Conservation (phyloP, 2,113 vertebrate species). For the Nannospalax galili region DNA sequence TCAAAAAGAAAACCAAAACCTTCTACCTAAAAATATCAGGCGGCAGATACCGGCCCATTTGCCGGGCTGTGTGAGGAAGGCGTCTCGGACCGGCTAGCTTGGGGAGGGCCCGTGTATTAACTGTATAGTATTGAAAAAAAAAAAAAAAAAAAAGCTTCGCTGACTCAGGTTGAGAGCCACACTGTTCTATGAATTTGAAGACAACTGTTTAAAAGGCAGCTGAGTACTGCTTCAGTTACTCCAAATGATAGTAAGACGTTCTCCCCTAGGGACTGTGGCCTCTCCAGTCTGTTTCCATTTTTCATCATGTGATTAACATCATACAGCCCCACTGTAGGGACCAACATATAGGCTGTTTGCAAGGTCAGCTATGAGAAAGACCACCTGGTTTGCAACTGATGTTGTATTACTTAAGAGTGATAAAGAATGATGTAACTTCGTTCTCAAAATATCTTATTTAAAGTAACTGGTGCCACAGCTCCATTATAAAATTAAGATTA, state of each 20-base stretch:
- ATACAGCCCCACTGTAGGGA: not conserved
- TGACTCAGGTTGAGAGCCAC: not conserved
- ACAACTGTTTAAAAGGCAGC: not conserved
- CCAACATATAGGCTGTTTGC: not conserved
- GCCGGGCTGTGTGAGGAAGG: too few relatives aligned
- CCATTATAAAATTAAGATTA: not conserved
- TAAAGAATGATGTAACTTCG: not conserved
- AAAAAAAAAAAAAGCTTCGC: not conserved
- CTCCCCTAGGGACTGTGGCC: not conserved
- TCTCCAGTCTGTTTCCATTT: not conserved
- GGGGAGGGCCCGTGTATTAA: too few relatives aligned
- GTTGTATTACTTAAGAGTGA: not conserved
- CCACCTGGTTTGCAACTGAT: not conserved
- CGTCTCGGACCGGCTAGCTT: too few relatives aligned
- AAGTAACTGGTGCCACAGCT: not conserved
- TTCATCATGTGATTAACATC: not conserved
- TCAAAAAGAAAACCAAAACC: too few relatives aligned
- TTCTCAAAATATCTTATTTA: not conserved
- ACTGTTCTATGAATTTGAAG: not conserved
- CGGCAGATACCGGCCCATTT: too few relatives aligned
- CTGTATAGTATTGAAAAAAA: too few relatives aligned
- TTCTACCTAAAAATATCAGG: too few relatives aligned
- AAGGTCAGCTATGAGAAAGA: not conserved
- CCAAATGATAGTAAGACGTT: not conserved
- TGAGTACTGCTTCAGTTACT: not conserved